Evolutionary conservation across 2,113 vertebrate genomes (phyloP), one percentile per base, ranked within the genome.

Genomic region (Symphodus melops): DNA sequence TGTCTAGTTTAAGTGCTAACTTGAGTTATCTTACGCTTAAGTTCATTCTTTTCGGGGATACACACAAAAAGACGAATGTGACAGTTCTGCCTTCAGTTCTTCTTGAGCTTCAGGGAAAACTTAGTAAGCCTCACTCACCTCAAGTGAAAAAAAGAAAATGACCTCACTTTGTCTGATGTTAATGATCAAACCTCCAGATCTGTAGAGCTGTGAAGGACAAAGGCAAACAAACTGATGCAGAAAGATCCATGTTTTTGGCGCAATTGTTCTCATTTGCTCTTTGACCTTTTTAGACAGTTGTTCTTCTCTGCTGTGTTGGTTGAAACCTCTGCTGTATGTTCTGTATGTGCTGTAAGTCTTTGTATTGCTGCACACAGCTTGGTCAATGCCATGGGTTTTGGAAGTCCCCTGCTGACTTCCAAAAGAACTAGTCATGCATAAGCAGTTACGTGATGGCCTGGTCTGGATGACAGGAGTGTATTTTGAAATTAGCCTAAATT

Each of bases 61-160:
- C 39, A 65, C 81, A 28, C 67, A 63, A 41, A 41, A 61, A 60
- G 55, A 75, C 64, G 79, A 83, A 87, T 79, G 75, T 73, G 82
- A 76, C 67, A 54, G 76, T 70, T 73, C 75, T 75, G 85, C 79
- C 74, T 82, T 82, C 37, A 51, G 78, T 79, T 79, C 25, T 80
- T 79, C 46, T 68, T 57, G 72, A 19, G 65, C 68, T 86, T 86
- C 83, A 86, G 86, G 83, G 84, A 88, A 81, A 84, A 76, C 81
- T 79, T 53, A 42, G 77, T 49, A 63, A 67, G 84, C 81, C 83
- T 87, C 75, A 66, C 62, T 56, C 51, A 25, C 33, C 20, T 16
- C 51, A 52, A 21, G 44, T 20, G 20, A 71, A 64, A 51, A 14
- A 25, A 11, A 59, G 33, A 58, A 56, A 69, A 39, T 49, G 48